Conservation (phyloP, 2,888 invertebrate genomes). For the Yponomeuta sedellus region DNA sequence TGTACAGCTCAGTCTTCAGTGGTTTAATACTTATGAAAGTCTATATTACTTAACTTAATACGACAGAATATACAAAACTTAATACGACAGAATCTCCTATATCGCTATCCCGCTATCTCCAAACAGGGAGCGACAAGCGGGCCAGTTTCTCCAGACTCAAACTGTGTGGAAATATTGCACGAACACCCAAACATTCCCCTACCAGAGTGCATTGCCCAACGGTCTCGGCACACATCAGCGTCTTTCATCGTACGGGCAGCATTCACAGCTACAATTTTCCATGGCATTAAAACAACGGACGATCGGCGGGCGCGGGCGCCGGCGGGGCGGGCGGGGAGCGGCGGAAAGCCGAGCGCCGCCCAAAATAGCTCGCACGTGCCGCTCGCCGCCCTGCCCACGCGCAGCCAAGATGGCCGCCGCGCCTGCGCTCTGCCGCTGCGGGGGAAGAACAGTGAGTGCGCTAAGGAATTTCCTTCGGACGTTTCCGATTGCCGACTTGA, state of each 20-base stretch:
- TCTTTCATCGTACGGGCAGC: not conserved
- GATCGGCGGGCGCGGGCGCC: not conserved
- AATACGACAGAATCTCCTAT: too few relatives aligned
- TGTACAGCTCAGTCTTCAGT: too few relatives aligned
- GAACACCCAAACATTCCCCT: not conserved
- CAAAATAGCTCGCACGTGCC: constrained; percentile 75
- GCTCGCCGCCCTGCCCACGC: constrained; percentile 65
- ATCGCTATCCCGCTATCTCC: not conserved
- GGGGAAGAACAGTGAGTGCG: not conserved
- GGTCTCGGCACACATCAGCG: not conserved
- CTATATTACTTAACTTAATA: too few relatives aligned
- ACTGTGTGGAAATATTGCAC: not conserved
- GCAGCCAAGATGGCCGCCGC: constrained; percentile 68
- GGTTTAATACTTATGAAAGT: too few relatives aligned
- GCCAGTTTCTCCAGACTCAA: not conserved
- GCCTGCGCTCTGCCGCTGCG: constrained; percentile 11
- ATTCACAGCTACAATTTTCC: not conserved
- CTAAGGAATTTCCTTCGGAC: not conserved
- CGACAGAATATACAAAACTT: too few relatives aligned
- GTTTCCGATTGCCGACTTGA: not conserved
- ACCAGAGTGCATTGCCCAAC: not conserved
- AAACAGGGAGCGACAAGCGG: not conserved
- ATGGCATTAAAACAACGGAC: constrained; percentile 2
- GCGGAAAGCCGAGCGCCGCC: constrained; percentile 47
- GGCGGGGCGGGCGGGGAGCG: constrained; percentile 32